Conservation (phyloP, 1,140 invertebrate species). For the Ladona fulva region DNA sequence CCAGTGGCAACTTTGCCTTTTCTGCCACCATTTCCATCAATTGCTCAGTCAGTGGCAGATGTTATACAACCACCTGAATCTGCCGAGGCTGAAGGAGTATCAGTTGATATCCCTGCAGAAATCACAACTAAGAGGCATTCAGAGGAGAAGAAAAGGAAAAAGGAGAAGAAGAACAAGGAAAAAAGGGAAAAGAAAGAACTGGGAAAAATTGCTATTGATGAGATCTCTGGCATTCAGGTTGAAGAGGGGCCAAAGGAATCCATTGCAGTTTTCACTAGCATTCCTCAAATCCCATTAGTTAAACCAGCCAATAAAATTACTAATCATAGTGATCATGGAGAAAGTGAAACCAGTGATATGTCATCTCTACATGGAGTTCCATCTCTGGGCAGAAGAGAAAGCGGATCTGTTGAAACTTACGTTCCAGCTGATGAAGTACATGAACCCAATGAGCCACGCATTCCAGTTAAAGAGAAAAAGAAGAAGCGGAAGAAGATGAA, state of each 20-base stretch:
- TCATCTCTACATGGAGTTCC: slow-evolving; percentile 34
- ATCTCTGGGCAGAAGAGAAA: slow-evolving; percentile 42
- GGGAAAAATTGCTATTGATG: background rate
- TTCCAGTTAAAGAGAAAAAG: slow-evolving; percentile 55
- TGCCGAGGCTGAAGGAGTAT: slow-evolving; percentile 29
- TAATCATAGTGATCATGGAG: background rate
- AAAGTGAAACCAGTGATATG: background rate
- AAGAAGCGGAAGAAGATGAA: slow-evolving; percentile 75
- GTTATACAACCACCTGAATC: slow-evolving; percentile 21
- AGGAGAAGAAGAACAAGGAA: slow-evolving; percentile 50
- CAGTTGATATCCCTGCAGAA: slow-evolving; percentile 30
- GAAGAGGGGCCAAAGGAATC: slow-evolving; percentile 1
- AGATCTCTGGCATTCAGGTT: background rate
- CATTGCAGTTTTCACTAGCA: background rate
- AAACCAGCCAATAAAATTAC: background rate
- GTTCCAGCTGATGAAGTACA: background rate
- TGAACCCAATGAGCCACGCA: slow-evolving; percentile 13
- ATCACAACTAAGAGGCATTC: slow-evolving; percentile 31
- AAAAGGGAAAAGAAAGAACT: slow-evolving; percentile 47
- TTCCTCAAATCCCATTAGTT: background rate
- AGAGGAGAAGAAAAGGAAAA: slow-evolving; percentile 36
- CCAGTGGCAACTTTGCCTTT: background rate
- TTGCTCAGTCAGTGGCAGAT: slow-evolving; percentile 38
- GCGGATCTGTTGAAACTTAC: slow-evolving; percentile 25
- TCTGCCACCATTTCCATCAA: slow-evolving; percentile 25